These are phyloP conservation scores for Dicranocentrus wangi DNA, from an alignment of 2,888 invertebrate species.

Conservation along the genomic window DNA sequence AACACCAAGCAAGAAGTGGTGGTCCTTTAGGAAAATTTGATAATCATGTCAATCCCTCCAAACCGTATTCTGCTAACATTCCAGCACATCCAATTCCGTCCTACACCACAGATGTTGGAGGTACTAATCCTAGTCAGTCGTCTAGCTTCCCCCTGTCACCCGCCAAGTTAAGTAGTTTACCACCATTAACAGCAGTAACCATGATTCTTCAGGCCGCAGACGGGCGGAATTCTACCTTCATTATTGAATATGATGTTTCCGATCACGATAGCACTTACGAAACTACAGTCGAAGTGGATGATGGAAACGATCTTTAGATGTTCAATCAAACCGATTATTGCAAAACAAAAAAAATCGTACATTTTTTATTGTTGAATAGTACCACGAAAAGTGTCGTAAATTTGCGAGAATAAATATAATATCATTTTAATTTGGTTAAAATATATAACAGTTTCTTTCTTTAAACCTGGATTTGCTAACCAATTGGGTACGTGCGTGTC, in stretches of 20 bases:
- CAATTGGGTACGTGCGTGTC: no score
- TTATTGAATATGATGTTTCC: slow-evolving; percentile 47
- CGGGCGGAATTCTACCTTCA: slow-evolving; percentile 42
- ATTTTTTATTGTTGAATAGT: background rate
- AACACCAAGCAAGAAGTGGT: background rate
- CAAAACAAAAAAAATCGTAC: background rate
- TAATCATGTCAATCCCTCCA: background rate
- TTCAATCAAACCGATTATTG: background rate
- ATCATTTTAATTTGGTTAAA: no score
- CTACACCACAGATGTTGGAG: no score
- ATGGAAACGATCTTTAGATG: background rate
- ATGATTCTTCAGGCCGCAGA: background rate
- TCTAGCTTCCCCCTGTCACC: no score
- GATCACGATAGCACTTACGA: slow-evolving; percentile 51
- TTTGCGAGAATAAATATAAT: background rate
- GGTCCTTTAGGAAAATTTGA: background rate
- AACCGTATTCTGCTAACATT: background rate
- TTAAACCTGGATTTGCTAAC: no score
- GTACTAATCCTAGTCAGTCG: no score
- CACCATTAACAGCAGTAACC: slow-evolving; percentile 20
- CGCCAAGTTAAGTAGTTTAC: slow-evolving; percentile 8
- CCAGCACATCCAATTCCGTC: background rate
- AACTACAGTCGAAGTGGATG: slow-evolving; percentile 50
- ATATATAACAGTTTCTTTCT: no score
- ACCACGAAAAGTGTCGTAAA: background rate